A percentile compares a stretch with the other conserved stretches of the same genome.
These are phyloP conservation scores for Capreolus pygargus DNA, from an alignment of 2,113 vertebrate species.

Conservation along the genomic window DNA sequence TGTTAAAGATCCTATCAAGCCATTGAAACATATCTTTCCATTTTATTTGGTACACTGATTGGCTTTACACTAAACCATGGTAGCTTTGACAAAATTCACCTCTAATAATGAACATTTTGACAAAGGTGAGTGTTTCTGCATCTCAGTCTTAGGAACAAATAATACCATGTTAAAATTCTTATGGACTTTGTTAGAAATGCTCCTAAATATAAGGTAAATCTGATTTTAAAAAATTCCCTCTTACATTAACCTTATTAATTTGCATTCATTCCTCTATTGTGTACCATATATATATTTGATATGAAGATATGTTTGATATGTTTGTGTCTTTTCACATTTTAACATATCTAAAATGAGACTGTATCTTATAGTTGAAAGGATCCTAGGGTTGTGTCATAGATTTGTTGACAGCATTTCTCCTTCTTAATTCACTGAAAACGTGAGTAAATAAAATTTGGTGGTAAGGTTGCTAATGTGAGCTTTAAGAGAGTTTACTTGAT, in stretches of 20 bases:
- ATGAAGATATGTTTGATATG: neutral
- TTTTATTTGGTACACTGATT: neutral
- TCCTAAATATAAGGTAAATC: neutral
- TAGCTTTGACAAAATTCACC: neutral
- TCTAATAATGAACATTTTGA: neutral
- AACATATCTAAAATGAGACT: neutral
- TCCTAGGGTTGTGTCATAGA: neutral
- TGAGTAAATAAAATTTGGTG: neutral
- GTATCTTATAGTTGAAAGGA: neutral
- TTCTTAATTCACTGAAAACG: neutral
- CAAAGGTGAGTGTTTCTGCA: neutral
- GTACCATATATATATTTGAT: neutral
- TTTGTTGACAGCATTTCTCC: neutral
- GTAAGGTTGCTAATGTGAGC: neutral
- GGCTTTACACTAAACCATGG: neutral
- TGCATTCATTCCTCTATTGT: neutral
- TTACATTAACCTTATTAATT: neutral
- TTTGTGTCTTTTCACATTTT: neutral
- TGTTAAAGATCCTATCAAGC: neutral
- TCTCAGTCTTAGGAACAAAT: neutral
- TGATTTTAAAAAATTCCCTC: neutral
- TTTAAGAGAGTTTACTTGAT: neutral
- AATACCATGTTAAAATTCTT: neutral
- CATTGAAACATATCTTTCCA: neutral
- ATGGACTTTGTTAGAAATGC: neutral